Percentiles rank a stretch among this genome's conserved stretches.
phyloP scores from a whole-genome alignment of 2,888 invertebrate species.

The Trachelus troglodyta region DNA sequence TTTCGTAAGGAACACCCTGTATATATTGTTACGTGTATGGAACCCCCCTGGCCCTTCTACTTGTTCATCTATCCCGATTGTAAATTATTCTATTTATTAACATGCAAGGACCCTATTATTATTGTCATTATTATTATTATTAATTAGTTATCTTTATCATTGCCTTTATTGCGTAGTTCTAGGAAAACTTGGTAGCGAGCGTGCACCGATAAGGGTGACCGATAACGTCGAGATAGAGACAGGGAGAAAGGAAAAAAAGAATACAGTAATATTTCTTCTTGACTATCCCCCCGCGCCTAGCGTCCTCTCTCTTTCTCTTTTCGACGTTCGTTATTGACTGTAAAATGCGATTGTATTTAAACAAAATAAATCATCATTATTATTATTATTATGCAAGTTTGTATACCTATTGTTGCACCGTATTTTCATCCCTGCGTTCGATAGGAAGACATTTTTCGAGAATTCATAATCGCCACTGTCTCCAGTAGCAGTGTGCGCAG shows the following conservation, averaged over 20 bases:
- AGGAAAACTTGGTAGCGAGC: slow-evolving; percentile 23
- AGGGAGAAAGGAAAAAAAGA: slow-evolving; percentile 6
- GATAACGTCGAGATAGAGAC: neutral
- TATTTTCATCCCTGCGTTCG: neutral
- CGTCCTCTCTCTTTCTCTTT: neutral
- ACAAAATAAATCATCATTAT: slow-evolving; percentile 1
- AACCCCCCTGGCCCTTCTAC: slow-evolving; percentile 4
- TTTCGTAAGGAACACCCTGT: no score
- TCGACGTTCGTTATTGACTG: slow-evolving; percentile 2
- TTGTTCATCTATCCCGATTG: slow-evolving; percentile 10
- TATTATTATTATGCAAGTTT: neutral
- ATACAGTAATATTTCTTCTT: slow-evolving; percentile 1
- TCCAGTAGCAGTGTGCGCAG: no score
- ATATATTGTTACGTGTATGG: slow-evolving; percentile 38
- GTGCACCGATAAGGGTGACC: slow-evolving; percentile 13
- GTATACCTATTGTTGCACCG: neutral
- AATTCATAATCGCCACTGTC: neutral
- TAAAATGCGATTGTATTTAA: neutral
- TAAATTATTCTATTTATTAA: slow-evolving; percentile 49
- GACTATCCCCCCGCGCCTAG: neutral
- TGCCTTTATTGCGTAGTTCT: slow-evolving; percentile 40
- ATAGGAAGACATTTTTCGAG: neutral
- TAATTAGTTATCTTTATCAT: slow-evolving; percentile 15
- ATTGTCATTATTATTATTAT: neutral
- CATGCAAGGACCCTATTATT: slow-evolving; percentile 36